phyloP scores from a whole-genome alignment of 1,140 invertebrate genomes.

The Phocides pigmalion region DNA sequence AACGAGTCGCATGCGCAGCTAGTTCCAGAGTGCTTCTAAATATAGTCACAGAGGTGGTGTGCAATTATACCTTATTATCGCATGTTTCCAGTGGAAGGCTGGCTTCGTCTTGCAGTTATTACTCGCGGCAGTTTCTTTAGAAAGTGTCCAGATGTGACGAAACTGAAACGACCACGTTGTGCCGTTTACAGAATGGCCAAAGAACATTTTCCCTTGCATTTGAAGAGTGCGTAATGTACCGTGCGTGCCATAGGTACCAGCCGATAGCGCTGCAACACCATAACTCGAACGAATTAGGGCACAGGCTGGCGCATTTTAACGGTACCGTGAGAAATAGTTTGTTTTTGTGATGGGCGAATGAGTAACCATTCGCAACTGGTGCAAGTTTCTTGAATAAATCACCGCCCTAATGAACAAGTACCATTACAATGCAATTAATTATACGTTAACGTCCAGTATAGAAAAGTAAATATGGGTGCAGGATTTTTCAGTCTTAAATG shows the following conservation, averaged over 20 bases:
- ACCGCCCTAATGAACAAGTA: constrained; percentile 14
- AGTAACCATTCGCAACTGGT: constrained; percentile 1
- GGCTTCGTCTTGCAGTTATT: constrained; percentile 67
- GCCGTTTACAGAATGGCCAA: constrained; percentile 59
- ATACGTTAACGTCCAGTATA: constrained; percentile 13
- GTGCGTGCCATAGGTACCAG: constrained; percentile 65
- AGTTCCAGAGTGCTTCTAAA: constrained; percentile 81
- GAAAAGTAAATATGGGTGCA: background rate
- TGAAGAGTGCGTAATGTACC: constrained; percentile 65
- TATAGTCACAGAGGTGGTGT: constrained; percentile 77
- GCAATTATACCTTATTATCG: constrained; percentile 83
- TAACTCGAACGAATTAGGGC: constrained; percentile 49
- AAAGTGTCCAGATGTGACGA: constrained; percentile 79
- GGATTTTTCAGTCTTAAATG: constrained; percentile 20
- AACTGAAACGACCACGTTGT: constrained; percentile 66
- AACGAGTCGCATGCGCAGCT: constrained; percentile 74
- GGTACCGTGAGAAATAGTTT: constrained; percentile 25
- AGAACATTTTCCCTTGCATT: constrained; percentile 60
- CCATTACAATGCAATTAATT: constrained; percentile 33
- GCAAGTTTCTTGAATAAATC: constrained; percentile 19
- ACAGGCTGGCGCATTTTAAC: constrained; percentile 28
- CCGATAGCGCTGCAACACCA: constrained; percentile 40
- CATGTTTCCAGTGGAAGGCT: constrained; percentile 77
- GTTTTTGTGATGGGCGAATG: constrained; percentile 13
- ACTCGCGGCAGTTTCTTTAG: constrained; percentile 76